phyloP scores from a whole-genome alignment of 1,140 invertebrate genomes.

The Tetramorium alpestre region DNA sequence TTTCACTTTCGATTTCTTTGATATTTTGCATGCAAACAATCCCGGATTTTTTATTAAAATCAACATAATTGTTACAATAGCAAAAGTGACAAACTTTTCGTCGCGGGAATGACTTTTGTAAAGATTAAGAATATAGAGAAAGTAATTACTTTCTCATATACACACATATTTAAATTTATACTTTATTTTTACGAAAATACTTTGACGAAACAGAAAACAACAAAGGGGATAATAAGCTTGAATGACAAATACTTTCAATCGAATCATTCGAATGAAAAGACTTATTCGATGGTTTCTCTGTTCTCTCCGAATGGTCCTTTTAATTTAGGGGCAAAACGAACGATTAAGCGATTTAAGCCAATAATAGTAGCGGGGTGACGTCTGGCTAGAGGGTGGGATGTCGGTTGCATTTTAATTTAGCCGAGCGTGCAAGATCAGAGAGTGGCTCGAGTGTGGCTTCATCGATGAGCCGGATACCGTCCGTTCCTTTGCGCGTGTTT shows the following conservation, averaged over 20 bases:
- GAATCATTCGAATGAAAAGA: not conserved
- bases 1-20: not conserved
- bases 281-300: not conserved
- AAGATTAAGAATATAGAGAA: not conserved
- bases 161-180: not conserved
- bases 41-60: not conserved
- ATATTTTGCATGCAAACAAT: not conserved
- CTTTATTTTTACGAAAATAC: not conserved
- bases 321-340: not conserved
- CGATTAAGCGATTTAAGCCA: constrained; percentile 24
- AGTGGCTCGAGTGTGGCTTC: constrained; percentile 13
- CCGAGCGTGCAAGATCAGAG: constrained; percentile 35
- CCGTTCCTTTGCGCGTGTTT: constrained; percentile 24
- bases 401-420: constrained; percentile 41
- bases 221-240: not conserved
- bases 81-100: not conserved
- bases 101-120: not conserved
- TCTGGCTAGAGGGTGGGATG: not conserved
- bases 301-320: not conserved
- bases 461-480: not conserved
- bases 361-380: not conserved
- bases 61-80: not conserved
- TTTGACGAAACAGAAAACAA: not conserved
- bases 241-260: not conserved
- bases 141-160: not conserved